These are phyloP conservation scores for Pantherophis guttatus DNA, from an alignment of 2,113 vertebrate species.

Conservation along the genomic window DNA sequence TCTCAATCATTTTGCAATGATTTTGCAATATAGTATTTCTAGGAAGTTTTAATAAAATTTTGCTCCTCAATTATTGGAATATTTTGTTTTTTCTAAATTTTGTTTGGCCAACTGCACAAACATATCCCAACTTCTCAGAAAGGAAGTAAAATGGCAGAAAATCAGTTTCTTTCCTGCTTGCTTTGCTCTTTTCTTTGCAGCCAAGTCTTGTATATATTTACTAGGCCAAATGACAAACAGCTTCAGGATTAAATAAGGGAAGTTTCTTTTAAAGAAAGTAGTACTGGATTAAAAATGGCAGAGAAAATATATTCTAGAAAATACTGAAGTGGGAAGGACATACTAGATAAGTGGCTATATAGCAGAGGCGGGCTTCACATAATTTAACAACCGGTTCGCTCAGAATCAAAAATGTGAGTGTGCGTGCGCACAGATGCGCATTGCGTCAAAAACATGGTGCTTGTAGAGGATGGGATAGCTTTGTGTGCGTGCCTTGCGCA, in stretches of 20 bases:
- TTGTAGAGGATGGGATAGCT: no score
- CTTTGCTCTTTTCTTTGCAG: not conserved
- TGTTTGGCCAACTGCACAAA: not conserved
- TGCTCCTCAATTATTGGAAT: not conserved
- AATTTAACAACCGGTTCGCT: no score
- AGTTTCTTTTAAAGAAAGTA: not conserved
- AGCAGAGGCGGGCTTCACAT: no score
- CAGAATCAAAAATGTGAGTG: no score
- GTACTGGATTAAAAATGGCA: not conserved
- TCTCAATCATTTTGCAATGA: not conserved
- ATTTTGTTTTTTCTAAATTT: not conserved
- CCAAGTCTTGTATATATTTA: not conserved
- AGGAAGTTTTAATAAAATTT: not conserved
- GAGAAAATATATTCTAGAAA: not conserved
- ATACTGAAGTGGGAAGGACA: not conserved
- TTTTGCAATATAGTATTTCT: not conserved
- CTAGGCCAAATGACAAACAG: not conserved
- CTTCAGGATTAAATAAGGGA: not conserved
- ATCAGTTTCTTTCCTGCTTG: not conserved
- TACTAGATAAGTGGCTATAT: not conserved
- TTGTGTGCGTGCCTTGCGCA: no score
- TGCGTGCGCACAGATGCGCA: no score
- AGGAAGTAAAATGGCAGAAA: not conserved
- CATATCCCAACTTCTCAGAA: not conserved
- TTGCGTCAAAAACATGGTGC: no score